Base-by-base conservation (phyloP, 2,888 invertebrate species). In the Perizoma flavofasciatum region DNA sequence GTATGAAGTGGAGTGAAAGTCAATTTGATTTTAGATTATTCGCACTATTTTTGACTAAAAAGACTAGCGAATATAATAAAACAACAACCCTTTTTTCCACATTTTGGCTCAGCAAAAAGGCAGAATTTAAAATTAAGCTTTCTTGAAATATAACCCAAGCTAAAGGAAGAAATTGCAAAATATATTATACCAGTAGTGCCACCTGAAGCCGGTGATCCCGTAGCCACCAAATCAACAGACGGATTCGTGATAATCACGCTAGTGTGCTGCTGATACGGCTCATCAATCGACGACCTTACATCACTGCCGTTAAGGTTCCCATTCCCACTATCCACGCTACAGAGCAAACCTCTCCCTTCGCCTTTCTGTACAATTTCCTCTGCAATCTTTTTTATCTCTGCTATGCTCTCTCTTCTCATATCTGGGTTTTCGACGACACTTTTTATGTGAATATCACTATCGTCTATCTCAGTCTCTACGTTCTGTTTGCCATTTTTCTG, bases 191-290 rank as follows among this genome's bases (percentile, higher is more conserved):
- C 92, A 62, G 89, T 89, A 43, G 83, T 89, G 10, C 86, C 90
- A 11, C 85, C 85, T 40, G 91, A 92, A 5, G 78, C 90, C 7
- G 92, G 92, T 0, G 92, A 92, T 0, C 86, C 88, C 10, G 86
- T 85, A 58, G 92, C 88, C 4, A 77, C 92, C 45, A 95, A 88
- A 81, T 95, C 95, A 6, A 95, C 93, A 1, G 95, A 95, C 0
- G 95, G 95, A 74, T 95, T 95, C 0, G 95, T 95, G 6, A 96
- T 93, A 63, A 95, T 95, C 2, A 96, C 95, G 69, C 95, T 95
- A 6, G 94, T 94, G 63, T 92, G 92, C 65, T 86, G 86, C 37
- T 80, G 89, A 4, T 83, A 83, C 0, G 81, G 72, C 59, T 89
- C 89, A 59, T 91, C 88, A 37, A 87, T 62, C 0, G 88, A 86